A percentile compares a stretch with the other conserved stretches of the same genome.
Conservation (phyloP, 2,113 vertebrate species). For the Promerops cafer region DNA sequence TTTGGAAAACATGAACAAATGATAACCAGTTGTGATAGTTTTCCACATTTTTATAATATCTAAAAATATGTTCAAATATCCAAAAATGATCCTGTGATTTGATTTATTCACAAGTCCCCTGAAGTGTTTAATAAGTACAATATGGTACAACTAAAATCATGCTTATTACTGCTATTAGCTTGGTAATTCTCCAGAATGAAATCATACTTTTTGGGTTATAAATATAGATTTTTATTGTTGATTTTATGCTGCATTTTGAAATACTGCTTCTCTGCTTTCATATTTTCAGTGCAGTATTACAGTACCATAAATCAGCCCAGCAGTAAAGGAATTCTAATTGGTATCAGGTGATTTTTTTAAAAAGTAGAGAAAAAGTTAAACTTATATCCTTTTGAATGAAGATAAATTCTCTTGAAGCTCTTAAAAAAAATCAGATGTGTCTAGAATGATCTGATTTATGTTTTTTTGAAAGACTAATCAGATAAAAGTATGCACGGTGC, state of each 20-base stretch:
- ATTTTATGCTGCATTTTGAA: constrained; percentile 83
- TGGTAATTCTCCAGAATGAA: constrained; percentile 87
- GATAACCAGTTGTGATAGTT: constrained; percentile 79
- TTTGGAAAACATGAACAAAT: constrained; percentile 74
- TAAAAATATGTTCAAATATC: constrained; percentile 79
- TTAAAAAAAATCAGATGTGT: constrained; percentile 49
- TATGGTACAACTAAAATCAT: constrained; percentile 80
- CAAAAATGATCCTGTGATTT: constrained; percentile 78
- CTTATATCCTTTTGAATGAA: constrained; percentile 57
- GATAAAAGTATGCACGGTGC: constrained; percentile 25
- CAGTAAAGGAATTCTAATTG: constrained; percentile 81
- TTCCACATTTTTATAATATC: constrained; percentile 76
- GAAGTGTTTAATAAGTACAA: constrained; percentile 84
- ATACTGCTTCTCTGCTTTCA: constrained; percentile 84
- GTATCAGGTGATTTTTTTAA: constrained; percentile 77
- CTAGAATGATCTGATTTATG: constrained; percentile 57
- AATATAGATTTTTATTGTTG: constrained; percentile 86
- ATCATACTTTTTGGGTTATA: constrained; percentile 86
- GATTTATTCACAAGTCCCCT: constrained; percentile 81
- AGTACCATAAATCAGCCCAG: constrained; percentile 77
- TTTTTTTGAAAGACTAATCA: constrained; percentile 59
- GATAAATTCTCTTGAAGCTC: constrained; percentile 38
- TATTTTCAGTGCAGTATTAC: constrained; percentile 82
- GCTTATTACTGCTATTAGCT: constrained; percentile 81
- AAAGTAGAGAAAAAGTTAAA: constrained; percentile 62